These are phyloP conservation scores for Sialis lutaria DNA, from an alignment of 2,888 invertebrate genomes.

Conservation along the genomic window DNA sequence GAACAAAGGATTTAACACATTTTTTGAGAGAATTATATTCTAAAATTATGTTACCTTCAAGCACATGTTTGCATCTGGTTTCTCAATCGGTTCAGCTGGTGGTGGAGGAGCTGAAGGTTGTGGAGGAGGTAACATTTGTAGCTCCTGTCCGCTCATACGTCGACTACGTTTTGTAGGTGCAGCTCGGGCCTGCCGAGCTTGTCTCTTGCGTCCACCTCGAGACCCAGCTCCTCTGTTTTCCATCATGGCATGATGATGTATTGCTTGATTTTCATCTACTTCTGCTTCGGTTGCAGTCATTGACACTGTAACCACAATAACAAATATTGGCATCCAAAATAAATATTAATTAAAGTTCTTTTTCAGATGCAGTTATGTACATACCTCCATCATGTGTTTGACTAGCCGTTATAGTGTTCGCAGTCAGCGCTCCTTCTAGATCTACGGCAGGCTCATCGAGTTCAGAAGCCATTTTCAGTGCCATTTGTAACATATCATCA, in stretches of 20 bases:
- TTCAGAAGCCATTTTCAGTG: constrained; percentile 72
- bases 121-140: constrained; percentile 28
- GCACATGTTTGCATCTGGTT: constrained; percentile 75
- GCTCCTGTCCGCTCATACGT: constrained; percentile 24
- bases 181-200: constrained; percentile 16
- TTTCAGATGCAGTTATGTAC: background rate
- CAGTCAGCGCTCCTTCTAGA: constrained; percentile 64
- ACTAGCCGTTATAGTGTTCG: constrained; percentile 56
- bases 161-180: constrained; percentile 23
- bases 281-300: constrained; percentile 17
- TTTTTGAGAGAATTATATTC: too few relatives aligned
- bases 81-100: constrained; percentile 51
- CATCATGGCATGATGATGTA: constrained; percentile 35
- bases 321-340: too few relatives aligned
- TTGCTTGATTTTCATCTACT: constrained; percentile 31
- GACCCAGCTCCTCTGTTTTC: constrained; percentile 34
- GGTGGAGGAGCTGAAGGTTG: constrained; percentile 35
- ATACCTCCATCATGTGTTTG: constrained; percentile 12
- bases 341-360: too few relatives aligned
- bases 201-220: constrained; percentile 4
- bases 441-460: constrained; percentile 73
- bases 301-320: background rate
- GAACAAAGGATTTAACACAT: too few relatives aligned
- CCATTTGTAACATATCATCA: constrained; percentile 74
- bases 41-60: constrained; percentile 35